Percentiles rank a stretch among this genome's conserved stretches.
Conservation (phyloP, 2,797 vertebrate genomes). For the Enteromius trimaculatus region DNA sequence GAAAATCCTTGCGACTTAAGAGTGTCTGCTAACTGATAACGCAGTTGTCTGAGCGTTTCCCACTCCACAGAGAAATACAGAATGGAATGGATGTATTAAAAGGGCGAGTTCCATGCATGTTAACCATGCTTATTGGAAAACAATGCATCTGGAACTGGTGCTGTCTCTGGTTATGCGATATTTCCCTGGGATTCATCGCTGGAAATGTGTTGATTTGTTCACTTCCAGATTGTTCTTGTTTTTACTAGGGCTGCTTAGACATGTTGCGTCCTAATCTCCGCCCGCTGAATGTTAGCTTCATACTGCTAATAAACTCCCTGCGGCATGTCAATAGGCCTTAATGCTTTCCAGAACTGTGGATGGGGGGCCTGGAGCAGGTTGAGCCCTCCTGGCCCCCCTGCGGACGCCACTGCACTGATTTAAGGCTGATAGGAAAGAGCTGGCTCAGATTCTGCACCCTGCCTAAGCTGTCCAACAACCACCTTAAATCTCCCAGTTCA, state of each 20-base stretch:
- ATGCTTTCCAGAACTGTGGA: conserved; percentile 57
- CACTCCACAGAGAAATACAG: conserved; percentile 28
- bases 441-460: conserved; percentile 40
- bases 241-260: conserved; percentile 7
- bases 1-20: conserved; percentile 59
- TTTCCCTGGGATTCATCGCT: conserved; percentile 28
- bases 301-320: conserved; percentile 53
- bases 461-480: conserved; percentile 49
- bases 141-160: conserved; percentile 24
- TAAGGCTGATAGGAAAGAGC: conserved; percentile 58
- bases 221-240: conserved; percentile 21
- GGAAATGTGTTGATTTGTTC: conserved; percentile 30
- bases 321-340: conserved; percentile 45
- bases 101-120: conserved; percentile 16
- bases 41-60: conserved; percentile 43
- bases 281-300: not conserved
- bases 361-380: conserved; percentile 42
- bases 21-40: conserved; percentile 50
- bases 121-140: conserved; percentile 28
- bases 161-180: conserved; percentile 1
- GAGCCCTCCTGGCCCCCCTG: conserved; percentile 21
- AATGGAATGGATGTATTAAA: conserved; percentile 42
- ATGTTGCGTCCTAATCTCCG: conserved; percentile 2
- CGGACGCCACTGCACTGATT: conserved; percentile 51
- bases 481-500: conserved; percentile 63